These are phyloP conservation scores for rabbit (Oryctolagus cuniculus) DNA, from an alignment of 2,113 vertebrate genomes.

Conservation along the genomic window mOryCun1.1 NC_091453.1:9498501-9499000, in stretches of 20 bases:
- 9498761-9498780: conserved; percentile 44
- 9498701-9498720: conserved; percentile 59
- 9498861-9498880: conserved; percentile 34
- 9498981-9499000: too few species aligned
- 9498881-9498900: conserved; percentile 49
- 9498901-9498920: conserved; percentile 55
- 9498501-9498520: conserved; percentile 54
- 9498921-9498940: conserved; percentile 33
- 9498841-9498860: background rate
- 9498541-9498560: conserved; percentile 40
- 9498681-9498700: conserved; percentile 25
- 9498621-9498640: conserved; percentile 47
- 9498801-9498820: conserved; percentile 40
- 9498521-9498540: conserved; percentile 37
- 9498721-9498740: conserved; percentile 67
- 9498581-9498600: conserved; percentile 46
- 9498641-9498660: conserved; percentile 5
- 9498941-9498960: background rate
- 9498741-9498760: conserved; percentile 50
- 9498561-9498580: conserved; percentile 49
- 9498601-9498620: conserved; percentile 53
- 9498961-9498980: too few species aligned
- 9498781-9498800: conserved; percentile 53
- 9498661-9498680: conserved; percentile 57
- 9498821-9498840: conserved; percentile 50